Evolutionary conservation across 23 tunicate species (phyloP).

Genomic region (Trididemnum nubilum): DNA sequence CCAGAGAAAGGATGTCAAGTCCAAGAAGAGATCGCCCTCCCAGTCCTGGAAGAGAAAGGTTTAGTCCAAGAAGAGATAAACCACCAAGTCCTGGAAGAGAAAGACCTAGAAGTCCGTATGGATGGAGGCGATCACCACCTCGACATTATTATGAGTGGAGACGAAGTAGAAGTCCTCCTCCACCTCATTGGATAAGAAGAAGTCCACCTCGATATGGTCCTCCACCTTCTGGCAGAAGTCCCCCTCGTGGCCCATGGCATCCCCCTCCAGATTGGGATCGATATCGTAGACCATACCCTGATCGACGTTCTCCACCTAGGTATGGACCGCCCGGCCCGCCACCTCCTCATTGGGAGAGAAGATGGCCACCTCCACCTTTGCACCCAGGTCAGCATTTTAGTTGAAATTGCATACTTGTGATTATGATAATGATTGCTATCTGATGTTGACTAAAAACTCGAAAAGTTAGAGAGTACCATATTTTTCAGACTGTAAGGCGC

Average conservation of each 20-base stretch:
- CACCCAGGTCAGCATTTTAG: neutral
- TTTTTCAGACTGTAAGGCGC: too few species aligned
- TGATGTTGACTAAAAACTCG: too few species aligned
- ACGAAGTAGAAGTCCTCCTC: slow-evolving; percentile 54
- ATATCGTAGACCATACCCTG: slow-evolving; percentile 48
- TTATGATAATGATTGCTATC: too few species aligned
- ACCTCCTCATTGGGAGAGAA: slow-evolving; percentile 22
- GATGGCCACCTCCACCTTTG: slow-evolving; percentile 51
- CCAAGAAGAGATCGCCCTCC: slow-evolving; percentile 11
- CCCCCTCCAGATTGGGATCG: slow-evolving; percentile 87
- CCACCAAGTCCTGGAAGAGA: slow-evolving; percentile 63
- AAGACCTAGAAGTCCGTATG: slow-evolving; percentile 39
- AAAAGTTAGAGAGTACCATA: too few species aligned
- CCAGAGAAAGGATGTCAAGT: neutral
- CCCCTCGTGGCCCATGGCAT: slow-evolving; percentile 61
- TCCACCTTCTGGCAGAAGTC: slow-evolving; percentile 70
- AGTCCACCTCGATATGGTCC: slow-evolving; percentile 64
- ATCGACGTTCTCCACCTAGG: slow-evolving; percentile 56
- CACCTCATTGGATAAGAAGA: slow-evolving; percentile 64
- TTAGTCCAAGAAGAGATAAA: slow-evolving; percentile 68
- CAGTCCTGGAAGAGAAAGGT: slow-evolving; percentile 42
- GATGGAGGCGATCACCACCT: slow-evolving; percentile 66
- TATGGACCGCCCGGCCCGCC: slow-evolving; percentile 55
- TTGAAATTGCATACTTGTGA: too few species aligned
- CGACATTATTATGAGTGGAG: slow-evolving; percentile 46